phyloP scores from a whole-genome alignment of 1,140 invertebrate species.

The Pristionchus pacificus region DNA sequence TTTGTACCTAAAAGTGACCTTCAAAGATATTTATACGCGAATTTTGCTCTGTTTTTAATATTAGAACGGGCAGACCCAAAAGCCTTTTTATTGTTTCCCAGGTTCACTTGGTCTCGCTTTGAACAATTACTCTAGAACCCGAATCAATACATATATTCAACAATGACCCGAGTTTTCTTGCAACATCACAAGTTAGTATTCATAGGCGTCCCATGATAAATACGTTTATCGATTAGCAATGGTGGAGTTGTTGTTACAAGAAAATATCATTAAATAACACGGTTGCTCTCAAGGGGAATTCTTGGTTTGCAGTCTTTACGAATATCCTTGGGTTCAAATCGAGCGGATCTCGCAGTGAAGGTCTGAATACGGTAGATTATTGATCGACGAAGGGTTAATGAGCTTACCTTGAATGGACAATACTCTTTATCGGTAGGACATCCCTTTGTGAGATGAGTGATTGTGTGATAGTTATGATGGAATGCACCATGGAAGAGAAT shows the following conservation, averaged over 20 bases:
- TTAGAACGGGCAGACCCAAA: too few relatives aligned
- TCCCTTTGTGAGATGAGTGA: slow-evolving; percentile 47
- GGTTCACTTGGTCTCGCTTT: too few relatives aligned
- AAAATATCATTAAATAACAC: neutral
- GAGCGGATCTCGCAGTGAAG: slow-evolving; percentile 32
- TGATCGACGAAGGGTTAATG: neutral
- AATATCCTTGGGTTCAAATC: slow-evolving; percentile 43
- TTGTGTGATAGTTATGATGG: slow-evolving; percentile 45
- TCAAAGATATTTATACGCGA: too few relatives aligned
- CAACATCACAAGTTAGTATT: too few relatives aligned
- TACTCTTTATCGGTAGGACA: slow-evolving; percentile 43
- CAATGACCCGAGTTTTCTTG: too few relatives aligned
- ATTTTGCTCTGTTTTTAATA: too few relatives aligned
- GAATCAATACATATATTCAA: too few relatives aligned
- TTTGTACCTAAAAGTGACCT: too few relatives aligned
- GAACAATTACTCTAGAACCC: too few relatives aligned
- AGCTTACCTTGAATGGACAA: slow-evolving; percentile 34
- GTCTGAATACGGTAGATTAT: slow-evolving; percentile 10
- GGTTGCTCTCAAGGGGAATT: slow-evolving; percentile 3
- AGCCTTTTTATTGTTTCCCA: too few relatives aligned
- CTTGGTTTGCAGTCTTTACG: slow-evolving; percentile 34
- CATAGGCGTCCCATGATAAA: too few relatives aligned
- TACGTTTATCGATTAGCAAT: too few relatives aligned
- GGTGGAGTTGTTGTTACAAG: neutral
- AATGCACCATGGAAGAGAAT: slow-evolving; percentile 47